Evolutionary conservation across 2,888 invertebrate genomes (phyloP).

Genomic region (Chymomyza fuscimana): DNA sequence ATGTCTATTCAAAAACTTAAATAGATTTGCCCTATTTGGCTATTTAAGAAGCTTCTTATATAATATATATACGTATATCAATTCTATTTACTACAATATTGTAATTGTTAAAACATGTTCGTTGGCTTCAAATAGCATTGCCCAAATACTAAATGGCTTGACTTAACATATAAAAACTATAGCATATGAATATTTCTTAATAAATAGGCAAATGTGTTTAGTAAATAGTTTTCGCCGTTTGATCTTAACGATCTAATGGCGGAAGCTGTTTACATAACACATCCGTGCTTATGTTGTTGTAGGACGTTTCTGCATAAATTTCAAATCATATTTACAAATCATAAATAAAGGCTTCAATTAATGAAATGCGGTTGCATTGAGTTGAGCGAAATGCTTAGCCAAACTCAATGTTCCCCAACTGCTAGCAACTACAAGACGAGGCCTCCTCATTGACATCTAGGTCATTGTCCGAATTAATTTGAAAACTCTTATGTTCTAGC

Average conservation of each 20-base stretch:
- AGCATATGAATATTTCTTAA: neutral
- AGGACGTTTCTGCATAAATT: slow-evolving; percentile 57
- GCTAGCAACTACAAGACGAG: slow-evolving; percentile 78
- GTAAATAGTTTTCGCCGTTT: neutral
- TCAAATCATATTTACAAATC: slow-evolving; percentile 54
- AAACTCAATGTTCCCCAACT: slow-evolving; percentile 77
- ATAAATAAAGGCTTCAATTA: slow-evolving; percentile 43
- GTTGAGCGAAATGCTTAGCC: slow-evolving; percentile 55
- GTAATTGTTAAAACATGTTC: slow-evolving; percentile 36
- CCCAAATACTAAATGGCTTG: slow-evolving; percentile 4
- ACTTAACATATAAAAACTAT: neutral
- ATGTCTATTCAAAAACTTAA: neutral
- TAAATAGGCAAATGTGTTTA: neutral
- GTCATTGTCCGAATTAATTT: slow-evolving; percentile 83
- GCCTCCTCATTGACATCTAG: slow-evolving; percentile 80
- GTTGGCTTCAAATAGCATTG: slow-evolving; percentile 29
- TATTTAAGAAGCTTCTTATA: neutral
- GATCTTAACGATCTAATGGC: neutral
- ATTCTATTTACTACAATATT: slow-evolving; percentile 16
- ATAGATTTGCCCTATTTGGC: neutral
- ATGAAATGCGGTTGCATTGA: slow-evolving; percentile 51
- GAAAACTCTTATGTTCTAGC: slow-evolving; percentile 88
- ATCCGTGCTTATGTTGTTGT: slow-evolving; percentile 15
- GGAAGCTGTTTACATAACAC: neutral
- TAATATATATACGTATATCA: slow-evolving; percentile 19